A percentile compares a stretch with the other conserved stretches of the same genome.
These are phyloP conservation scores for Berghia stephanieae DNA, from an alignment of 1,140 invertebrate species.

Conservation along the genomic window DNA sequence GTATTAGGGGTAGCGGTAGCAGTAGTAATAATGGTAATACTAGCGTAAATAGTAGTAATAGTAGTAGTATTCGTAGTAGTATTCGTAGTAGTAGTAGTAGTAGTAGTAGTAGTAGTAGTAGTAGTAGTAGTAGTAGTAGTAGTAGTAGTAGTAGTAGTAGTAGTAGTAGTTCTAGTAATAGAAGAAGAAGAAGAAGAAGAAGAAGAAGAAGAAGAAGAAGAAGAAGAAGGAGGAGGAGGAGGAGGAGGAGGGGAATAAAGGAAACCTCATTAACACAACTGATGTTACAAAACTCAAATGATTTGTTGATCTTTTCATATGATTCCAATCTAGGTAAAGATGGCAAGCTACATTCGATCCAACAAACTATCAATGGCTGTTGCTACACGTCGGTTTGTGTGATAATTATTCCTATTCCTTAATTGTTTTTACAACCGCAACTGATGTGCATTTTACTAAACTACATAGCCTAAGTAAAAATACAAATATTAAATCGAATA, in stretches of 20 bases:
- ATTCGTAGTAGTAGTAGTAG: no score
- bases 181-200: neutral
- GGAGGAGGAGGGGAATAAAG: neutral
- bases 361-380: neutral
- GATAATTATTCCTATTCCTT: no score
- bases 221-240: neutral
- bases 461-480: no score
- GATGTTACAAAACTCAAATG: neutral
- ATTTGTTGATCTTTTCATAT: neutral
- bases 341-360: neutral
- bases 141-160: constrained; percentile 6
- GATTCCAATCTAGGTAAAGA: neutral
- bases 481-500: no score
- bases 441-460: no score
- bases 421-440: no score
- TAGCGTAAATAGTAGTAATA: no score
- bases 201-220: neutral
- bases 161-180: neutral
- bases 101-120: constrained; percentile 14
- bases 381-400: neutral
- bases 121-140: constrained; percentile 8
- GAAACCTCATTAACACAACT: neutral
- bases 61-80: no score
- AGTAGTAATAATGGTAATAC: neutral
- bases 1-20: no score